Conservation (phyloP, 1,140 invertebrate species). For the Micrasema longulum region DNA sequence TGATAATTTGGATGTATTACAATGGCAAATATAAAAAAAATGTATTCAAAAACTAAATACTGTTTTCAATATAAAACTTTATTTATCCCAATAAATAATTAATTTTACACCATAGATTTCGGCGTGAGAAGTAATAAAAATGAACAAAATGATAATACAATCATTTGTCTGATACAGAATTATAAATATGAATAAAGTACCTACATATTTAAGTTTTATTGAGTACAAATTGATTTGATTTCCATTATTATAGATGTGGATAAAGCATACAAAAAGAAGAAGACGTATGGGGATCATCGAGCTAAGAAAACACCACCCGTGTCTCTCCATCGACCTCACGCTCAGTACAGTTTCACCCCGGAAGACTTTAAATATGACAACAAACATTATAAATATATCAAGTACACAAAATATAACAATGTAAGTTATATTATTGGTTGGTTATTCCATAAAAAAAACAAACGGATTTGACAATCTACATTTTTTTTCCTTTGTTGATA, state of each 20-base stretch:
- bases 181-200: no score
- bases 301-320: conserved; percentile 52
- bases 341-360: conserved; percentile 76
- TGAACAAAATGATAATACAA: no score
- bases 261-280: conserved; percentile 49
- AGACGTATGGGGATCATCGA: conserved; percentile 43
- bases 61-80: no score
- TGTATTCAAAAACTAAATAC: no score
- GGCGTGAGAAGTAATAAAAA: no score
- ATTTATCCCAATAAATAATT: no score
- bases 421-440: conserved; percentile 59
- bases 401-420: conserved; percentile 80
- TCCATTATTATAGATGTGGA: conserved; percentile 42
- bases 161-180: no score
- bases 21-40: no score
- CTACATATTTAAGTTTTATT: no score
- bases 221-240: no score
- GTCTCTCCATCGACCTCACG: conserved; percentile 54
- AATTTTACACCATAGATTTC: no score
- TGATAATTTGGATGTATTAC: no score
- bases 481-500: background rate
- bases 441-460: background rate
- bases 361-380: conserved; percentile 85
- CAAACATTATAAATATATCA: conserved; percentile 85
- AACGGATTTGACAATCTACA: background rate